Base-by-base conservation (phyloP, 2,888 invertebrate genomes). In the Archips crataeganus region DNA sequence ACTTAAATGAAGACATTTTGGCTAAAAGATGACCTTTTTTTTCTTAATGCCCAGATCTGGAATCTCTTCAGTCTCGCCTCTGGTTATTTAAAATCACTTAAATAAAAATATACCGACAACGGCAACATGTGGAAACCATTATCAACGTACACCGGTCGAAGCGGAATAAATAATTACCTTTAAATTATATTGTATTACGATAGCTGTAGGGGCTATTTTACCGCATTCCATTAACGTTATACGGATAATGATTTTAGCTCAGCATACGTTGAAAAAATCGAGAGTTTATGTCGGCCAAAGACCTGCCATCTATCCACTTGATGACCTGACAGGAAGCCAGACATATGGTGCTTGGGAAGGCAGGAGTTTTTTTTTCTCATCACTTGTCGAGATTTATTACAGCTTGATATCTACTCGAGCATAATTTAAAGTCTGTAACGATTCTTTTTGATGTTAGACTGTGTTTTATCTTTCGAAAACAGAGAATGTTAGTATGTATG, bases 291-390 rank as follows among this genome's bases (percentile, higher is more conserved):
- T 80, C 80, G 77, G 78, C 80, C 79, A 81, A 77, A 79, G 78
- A 78, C 76, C 77, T 74, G 75, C 76, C 75, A 80, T 78, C 77
- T 80, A 85, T 82, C 81, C 86, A 87, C 88, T 90, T 87, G 70
- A 64, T 74, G 69, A 74, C 70, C 74, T 65, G 86, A 84, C 82
- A 83, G 80, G 79, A 82, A 87, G 73, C 79, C 76, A 84, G 77
- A 84, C 90, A 91, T 87, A 84, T 91, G 91, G 88, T 77, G 79
- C 71, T 71, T 84, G 85, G 81, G 86, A 90, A 87, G 78, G 78
- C 76, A 64, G 79, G 79, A 83, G 80, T 84, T 82, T 84, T 74
- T n/a, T 84, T 85, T 82, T 88, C 88, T 86, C 85, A 86, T 86
- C 84, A 84, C 83, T 80, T 77, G 75, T 68, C 69, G 68, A 75